A percentile compares a stretch with the other conserved stretches of the same genome.
These are phyloP conservation scores for Schizothorax lantsangensis DNA, from an alignment of 2,797 vertebrate genomes.

Conservation along the genomic window DNA sequence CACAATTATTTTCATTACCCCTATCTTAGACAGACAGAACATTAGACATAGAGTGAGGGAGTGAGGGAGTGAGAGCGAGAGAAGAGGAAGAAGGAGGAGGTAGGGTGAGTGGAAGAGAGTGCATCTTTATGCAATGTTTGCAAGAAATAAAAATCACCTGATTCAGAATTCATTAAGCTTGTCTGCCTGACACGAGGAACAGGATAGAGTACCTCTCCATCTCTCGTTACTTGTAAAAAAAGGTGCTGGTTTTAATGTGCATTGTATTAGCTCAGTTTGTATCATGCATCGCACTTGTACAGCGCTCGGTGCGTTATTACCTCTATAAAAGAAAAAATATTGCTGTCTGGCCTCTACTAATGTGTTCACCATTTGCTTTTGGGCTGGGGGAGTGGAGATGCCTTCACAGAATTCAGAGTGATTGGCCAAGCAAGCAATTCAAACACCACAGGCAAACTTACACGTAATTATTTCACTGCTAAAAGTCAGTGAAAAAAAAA, in stretches of 20 bases:
- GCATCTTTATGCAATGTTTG: constrained; percentile 78
- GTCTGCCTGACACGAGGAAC: constrained; percentile 73
- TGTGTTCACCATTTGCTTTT: constrained; percentile 80
- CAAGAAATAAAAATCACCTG: constrained; percentile 82
- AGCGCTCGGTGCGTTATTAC: constrained; percentile 78
- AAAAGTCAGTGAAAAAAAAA: constrained; percentile 71
- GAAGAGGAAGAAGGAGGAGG: constrained; percentile 39
- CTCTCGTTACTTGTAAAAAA: constrained; percentile 75
- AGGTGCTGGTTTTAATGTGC: constrained; percentile 79
- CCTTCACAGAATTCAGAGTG: constrained; percentile 67
- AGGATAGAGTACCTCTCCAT: constrained; percentile 76
- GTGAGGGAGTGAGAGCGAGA: constrained; percentile 61
- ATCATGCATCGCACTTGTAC: constrained; percentile 72
- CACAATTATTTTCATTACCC: constrained; percentile 97
- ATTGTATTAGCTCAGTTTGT: constrained; percentile 80
- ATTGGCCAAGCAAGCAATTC: constrained; percentile 71
- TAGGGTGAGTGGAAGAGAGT: constrained; percentile 44
- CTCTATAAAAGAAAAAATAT: constrained; percentile 84
- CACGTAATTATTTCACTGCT: constrained; percentile 71
- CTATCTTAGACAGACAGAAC: constrained; percentile 88
- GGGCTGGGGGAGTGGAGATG: constrained; percentile 70
- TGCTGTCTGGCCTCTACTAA: constrained; percentile 79
- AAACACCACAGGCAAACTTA: constrained; percentile 63
- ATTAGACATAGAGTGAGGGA: constrained; percentile 80
- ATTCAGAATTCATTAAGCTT: constrained; percentile 82